These are phyloP conservation scores for Plutomurus gul DNA, from an alignment of 1,140 invertebrate genomes.

Conservation along the genomic window DNA sequence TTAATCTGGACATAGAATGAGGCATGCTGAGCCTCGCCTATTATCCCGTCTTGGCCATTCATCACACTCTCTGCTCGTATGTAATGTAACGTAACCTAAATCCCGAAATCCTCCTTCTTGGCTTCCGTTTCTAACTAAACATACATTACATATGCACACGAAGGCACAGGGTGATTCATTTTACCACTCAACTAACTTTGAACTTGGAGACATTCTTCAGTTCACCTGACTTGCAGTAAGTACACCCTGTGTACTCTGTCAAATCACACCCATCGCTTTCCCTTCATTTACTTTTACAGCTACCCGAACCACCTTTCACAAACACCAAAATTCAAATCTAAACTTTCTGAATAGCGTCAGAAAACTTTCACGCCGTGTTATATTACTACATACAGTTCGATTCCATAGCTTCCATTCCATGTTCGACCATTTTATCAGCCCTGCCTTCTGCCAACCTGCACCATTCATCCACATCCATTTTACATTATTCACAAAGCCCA, in stretches of 20 bases:
- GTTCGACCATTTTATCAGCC: too few relatives aligned
- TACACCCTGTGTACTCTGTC: not conserved
- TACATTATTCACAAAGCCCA: too few relatives aligned
- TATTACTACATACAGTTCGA: too few relatives aligned
- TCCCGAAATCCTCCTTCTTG: conserved; percentile 26
- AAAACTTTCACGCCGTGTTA: too few relatives aligned
- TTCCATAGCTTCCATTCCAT: too few relatives aligned
- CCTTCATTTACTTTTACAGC: not conserved
- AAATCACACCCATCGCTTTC: not conserved
- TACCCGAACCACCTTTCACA: not conserved
- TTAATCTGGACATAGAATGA: conserved; percentile 33
- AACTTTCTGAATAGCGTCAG: too few relatives aligned
- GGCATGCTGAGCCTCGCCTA: conserved; percentile 22
- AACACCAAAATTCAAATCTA: not conserved
- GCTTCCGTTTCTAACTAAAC: conserved; percentile 14
- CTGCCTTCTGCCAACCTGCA: too few relatives aligned
- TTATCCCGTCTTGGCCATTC: conserved; percentile 13
- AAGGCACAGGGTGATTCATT: conserved; percentile 2
- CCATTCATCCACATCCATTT: too few relatives aligned
- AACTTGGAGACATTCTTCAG: not conserved
- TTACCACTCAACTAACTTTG: not conserved
- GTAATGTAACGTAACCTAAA: conserved; percentile 16
- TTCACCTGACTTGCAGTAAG: not conserved
- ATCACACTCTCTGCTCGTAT: conserved; percentile 14
- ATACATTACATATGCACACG: conserved; percentile 9